Percentiles rank a stretch among this genome's conserved stretches.
phyloP scores from a whole-genome alignment of 2,113 vertebrate species.

The Colaptes auratus region DNA sequence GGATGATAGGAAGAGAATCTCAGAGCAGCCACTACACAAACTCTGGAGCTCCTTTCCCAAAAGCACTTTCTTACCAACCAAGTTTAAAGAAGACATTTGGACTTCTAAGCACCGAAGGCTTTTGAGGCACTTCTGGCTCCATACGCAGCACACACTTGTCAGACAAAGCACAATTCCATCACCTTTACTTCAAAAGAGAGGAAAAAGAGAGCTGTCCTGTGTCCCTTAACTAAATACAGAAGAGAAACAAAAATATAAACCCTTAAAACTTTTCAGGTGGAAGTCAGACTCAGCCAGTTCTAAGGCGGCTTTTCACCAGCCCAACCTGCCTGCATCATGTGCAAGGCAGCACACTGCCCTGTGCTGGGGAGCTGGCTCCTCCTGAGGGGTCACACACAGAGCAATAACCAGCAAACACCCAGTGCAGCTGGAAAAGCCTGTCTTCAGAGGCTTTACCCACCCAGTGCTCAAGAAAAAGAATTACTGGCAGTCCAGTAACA shows the following conservation, averaged over 20 bases:
- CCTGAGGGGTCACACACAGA: background rate
- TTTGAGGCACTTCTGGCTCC: background rate
- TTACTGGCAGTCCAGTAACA: background rate
- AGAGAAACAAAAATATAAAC: background rate
- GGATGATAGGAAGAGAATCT: accelerated
- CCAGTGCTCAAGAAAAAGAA: background rate
- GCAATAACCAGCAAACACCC: background rate
- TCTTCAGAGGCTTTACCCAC: background rate
- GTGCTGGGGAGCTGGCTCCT: background rate
- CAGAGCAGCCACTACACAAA: background rate
- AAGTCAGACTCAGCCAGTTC: background rate
- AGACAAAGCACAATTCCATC: background rate
- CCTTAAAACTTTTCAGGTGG: background rate
- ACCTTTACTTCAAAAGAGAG: background rate
- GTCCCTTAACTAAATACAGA: background rate
- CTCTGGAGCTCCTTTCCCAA: background rate
- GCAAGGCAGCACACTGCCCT: accelerated
- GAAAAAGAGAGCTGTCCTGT: background rate
- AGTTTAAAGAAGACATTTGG: background rate
- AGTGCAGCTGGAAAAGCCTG: accelerated
- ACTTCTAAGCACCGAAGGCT: background rate
- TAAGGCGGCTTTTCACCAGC: background rate
- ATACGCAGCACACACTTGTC: background rate
- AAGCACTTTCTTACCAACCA: background rate
- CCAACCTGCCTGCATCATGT: too few relatives aligned